phyloP scores from a whole-genome alignment of 2,113 vertebrate species.

The Ardeotis arabs region DNA sequence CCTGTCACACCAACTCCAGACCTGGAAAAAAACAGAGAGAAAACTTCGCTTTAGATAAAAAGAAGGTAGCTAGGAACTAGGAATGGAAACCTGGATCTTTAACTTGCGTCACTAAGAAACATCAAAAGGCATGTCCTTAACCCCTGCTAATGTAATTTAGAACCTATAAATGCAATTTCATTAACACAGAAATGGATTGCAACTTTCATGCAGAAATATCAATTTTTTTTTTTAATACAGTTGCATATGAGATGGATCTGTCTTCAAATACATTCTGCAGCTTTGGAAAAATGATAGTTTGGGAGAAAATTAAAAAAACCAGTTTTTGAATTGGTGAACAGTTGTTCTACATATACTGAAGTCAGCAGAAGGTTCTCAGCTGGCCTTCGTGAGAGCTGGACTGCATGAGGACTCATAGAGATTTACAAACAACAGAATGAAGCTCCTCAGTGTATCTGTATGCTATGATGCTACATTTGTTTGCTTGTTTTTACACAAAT shows the following conservation, averaged over 20 bases:
- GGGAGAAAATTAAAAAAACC: background rate
- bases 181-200: background rate
- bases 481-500: conserved; percentile 30
- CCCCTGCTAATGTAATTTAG: background rate
- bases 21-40: conserved; percentile 60
- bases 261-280: background rate
- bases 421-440: background rate
- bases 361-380: background rate
- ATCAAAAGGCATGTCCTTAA: background rate
- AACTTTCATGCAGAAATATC: background rate
- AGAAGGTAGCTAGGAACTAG: background rate
- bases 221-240: background rate
- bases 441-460: background rate
- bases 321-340: background rate
- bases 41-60: background rate
- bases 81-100: background rate
- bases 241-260: background rate
- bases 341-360: background rate
- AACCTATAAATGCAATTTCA: background rate
- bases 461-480: background rate
- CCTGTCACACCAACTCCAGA: conserved; percentile 87
- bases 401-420: background rate
- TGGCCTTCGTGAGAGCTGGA: background rate
- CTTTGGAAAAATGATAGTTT: background rate
- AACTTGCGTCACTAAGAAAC: background rate